Evolutionary conservation across 2,888 invertebrate species (phyloP), one percentile per base, ranked within the genome.

Genomic region (Alitta virens): DNA sequence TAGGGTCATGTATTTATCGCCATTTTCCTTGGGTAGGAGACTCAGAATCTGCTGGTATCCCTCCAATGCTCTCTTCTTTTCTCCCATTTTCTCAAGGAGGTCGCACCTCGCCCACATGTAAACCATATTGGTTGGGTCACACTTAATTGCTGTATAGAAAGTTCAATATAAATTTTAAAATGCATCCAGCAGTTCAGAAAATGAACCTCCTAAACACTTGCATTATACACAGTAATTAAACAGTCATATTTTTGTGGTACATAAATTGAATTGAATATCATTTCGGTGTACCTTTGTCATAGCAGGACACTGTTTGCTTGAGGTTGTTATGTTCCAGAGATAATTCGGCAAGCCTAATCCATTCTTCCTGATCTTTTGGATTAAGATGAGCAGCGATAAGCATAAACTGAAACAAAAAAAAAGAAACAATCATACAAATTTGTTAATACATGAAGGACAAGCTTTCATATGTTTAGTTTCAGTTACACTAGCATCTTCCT

Each of bases 331-430:
- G 86, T 74, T 91, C 88, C 59, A 90, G 83, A 21, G 90, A 89
- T 72, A 91, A 84, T 66, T 89, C 89, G 2, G 92, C 94, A 24
- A 96, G 85, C 66, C 90, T 85, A n/a, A 89, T 84, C 94, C 94
- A 95, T 72, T 92, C 90, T 71, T 90, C 89, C 0, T 88, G 85
- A 83, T 94, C 90, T 63, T 87, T 86, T 16, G 90, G 90, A 76
- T 89, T 88, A 38, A 95, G 84, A 83, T 93, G 91, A 0, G 92
- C 93, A 14, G 91, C 92, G 58, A 95, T 87, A 63, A 94, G 85
- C 21, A 90, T 87, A 78, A 91, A 92, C 80, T 82, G 68, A 33
- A 69, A 33, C 1, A n/a, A 1, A 27, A n/a, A n/a, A n/a, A n/a
- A n/a, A n/a, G n/a, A n/a, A n/a, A n/a, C n/a, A n/a, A n/a, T n/a